phyloP scores from a whole-genome alignment of 2,113 vertebrate genomes.

The Tragelaphus buxtoni region DNA sequence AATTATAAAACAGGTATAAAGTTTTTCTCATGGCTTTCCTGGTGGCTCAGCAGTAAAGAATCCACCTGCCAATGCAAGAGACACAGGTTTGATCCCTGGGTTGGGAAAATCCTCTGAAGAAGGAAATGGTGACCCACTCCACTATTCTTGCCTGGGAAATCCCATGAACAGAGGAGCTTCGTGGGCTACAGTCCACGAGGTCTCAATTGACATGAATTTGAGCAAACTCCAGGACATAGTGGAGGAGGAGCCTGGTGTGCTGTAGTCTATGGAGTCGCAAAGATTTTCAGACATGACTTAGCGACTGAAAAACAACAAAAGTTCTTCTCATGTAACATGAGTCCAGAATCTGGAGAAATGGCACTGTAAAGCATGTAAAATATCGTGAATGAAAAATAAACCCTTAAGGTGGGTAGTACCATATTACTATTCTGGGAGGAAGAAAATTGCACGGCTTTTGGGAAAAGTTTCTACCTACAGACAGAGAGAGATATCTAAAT shows the following conservation, averaged over 20 bases:
- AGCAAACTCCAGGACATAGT: background rate
- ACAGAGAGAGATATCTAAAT: background rate
- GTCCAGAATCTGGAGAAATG: background rate
- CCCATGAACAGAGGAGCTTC: background rate
- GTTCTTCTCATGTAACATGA: background rate
- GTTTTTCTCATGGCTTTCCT: background rate
- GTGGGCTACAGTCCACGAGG: background rate
- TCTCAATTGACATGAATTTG: background rate
- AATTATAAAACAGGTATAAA: background rate
- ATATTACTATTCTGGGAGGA: background rate
- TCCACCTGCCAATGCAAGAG: background rate
- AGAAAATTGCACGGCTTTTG: background rate
- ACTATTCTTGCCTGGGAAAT: background rate
- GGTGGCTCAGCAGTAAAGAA: background rate
- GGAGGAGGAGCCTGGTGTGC: background rate
- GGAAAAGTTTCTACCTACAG: background rate
- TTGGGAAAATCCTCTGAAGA: background rate
- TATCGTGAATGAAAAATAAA: background rate
- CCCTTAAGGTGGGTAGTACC: background rate
- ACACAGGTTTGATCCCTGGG: background rate
- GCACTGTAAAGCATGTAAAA: background rate
- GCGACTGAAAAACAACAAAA: background rate
- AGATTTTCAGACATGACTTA: background rate
- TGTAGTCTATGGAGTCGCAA: background rate
- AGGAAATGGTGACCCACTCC: background rate